A percentile compares a stretch with the other conserved stretches of the same genome.
Conservation (phyloP, 2,797 vertebrate genomes). For the Dicrostonyx torquatus region DNA sequence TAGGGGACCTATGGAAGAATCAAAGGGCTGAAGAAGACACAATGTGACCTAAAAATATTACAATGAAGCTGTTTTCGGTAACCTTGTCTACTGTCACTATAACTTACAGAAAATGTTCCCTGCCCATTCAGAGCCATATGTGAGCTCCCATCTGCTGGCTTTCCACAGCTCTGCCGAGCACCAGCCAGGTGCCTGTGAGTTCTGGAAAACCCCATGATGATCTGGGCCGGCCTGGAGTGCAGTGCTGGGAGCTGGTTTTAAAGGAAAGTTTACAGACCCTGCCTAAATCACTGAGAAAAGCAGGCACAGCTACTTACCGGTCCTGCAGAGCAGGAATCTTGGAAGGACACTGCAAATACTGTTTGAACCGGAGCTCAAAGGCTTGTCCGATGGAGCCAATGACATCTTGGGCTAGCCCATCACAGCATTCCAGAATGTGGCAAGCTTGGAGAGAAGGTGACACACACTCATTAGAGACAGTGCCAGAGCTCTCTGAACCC, state of each 20-base stretch:
- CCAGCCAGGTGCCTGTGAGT: not conserved
- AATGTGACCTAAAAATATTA: not conserved
- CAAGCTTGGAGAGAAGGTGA: slow-evolving; percentile 89
- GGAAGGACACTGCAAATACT: slow-evolving; percentile 96
- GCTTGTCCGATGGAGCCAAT: slow-evolving; percentile 98
- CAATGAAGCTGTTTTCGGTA: slow-evolving; percentile 32
- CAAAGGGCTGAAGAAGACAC: slow-evolving; percentile 2
- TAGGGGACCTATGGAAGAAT: not conserved
- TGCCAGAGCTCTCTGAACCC: not conserved
- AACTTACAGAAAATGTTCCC: slow-evolving; percentile 69
- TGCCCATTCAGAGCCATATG: slow-evolving; percentile 12
- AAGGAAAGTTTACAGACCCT: not conserved
- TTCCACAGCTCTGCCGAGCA: not conserved
- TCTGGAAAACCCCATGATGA: not conserved
- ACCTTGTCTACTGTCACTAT: slow-evolving; percentile 58
- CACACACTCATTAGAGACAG: slow-evolving; percentile 23
- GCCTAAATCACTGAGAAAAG: fast-evolving
- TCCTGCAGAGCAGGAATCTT: slow-evolving; percentile 93
- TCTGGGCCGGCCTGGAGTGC: not conserved
- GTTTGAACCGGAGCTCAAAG: slow-evolving; percentile 98
- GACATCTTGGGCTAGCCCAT: slow-evolving; percentile 96
- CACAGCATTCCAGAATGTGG: slow-evolving; percentile 97
- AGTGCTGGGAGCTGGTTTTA: not conserved
- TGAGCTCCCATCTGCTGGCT: slow-evolving; percentile 27
- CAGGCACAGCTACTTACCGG: slow-evolving; percentile 86